phyloP scores from a whole-genome alignment of 2,888 invertebrate genomes.

The Brachyptera risi region DNA sequence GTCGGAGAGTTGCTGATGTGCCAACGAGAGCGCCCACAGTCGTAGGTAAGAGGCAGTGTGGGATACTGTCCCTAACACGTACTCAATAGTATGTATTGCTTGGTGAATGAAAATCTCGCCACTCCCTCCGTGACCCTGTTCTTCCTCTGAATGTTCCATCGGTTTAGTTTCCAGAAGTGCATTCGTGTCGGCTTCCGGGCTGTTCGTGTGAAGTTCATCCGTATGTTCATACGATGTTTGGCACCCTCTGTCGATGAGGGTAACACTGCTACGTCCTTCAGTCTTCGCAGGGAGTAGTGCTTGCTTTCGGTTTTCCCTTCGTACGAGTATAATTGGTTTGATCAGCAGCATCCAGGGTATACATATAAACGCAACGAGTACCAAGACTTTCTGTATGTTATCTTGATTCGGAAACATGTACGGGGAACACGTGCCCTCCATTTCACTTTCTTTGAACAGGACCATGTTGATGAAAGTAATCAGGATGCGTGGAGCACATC shows the following conservation, averaged over 20 bases:
- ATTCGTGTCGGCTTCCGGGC: too few species aligned
- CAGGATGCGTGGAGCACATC: constrained; percentile 52
- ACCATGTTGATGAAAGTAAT: constrained; percentile 58
- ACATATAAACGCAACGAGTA: constrained; percentile 62
- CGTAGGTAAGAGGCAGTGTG: constrained; percentile 96
- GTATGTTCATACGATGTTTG: too few species aligned
- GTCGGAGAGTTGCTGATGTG: constrained; percentile 83
- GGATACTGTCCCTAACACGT: constrained; percentile 91
- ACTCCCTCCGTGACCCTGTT: constrained; percentile 48
- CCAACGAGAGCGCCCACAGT: constrained; percentile 93
- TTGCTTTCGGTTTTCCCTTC: not conserved
- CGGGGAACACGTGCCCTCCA: not conserved
- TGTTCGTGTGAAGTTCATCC: too few species aligned
- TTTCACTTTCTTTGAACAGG: constrained; percentile 21
- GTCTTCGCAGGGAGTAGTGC: too few species aligned
- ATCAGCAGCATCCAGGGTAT: constrained; percentile 74
- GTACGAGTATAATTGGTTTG: constrained; percentile 63
- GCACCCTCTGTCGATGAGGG: too few species aligned
- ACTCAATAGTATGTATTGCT: constrained; percentile 95
- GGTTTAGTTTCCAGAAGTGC: too few species aligned
- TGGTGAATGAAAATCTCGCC: constrained; percentile 87
- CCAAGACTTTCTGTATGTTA: constrained; percentile 57
- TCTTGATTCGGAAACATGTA: constrained; percentile 43
- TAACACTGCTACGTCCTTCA: too few species aligned
- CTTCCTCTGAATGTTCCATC: constrained; percentile 51